Conservation (phyloP, 2,113 vertebrate genomes). For the Lamprologus sp. region DNA sequence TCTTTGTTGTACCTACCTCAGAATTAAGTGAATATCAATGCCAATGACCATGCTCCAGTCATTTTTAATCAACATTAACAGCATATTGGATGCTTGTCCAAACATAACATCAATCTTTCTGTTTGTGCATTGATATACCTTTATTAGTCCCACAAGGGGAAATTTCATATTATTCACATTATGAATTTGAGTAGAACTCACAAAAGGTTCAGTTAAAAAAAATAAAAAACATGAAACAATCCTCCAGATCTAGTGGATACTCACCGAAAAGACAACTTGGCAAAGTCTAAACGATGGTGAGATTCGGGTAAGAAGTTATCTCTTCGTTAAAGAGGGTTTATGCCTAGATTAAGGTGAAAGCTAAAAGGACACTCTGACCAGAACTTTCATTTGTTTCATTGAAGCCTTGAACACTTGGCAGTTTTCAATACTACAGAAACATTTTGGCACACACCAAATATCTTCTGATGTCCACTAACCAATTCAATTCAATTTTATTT, state of each 20-base stretch:
- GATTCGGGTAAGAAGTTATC: neutral
- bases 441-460: neutral
- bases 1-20: neutral
- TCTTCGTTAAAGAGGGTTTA: neutral
- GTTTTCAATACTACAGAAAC: neutral
- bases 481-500: too few species aligned
- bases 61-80: neutral
- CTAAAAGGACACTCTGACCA: neutral
- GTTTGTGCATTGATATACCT: neutral
- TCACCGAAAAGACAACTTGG: neutral
- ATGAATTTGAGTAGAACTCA: neutral
- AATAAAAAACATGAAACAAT: neutral
- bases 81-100: neutral
- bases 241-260: neutral
- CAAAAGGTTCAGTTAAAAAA: neutral
- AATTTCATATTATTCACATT: neutral
- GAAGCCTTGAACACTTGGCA: neutral
- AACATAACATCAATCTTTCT: neutral
- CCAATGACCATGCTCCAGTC: neutral
- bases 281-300: neutral
- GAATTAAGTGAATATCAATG: neutral
- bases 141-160: too few species aligned
- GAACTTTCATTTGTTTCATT: neutral
- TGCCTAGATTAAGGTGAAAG: neutral
- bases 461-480: neutral